phyloP scores from a whole-genome alignment of 2,888 invertebrate genomes.

The Agonopterix arenella region DNA sequence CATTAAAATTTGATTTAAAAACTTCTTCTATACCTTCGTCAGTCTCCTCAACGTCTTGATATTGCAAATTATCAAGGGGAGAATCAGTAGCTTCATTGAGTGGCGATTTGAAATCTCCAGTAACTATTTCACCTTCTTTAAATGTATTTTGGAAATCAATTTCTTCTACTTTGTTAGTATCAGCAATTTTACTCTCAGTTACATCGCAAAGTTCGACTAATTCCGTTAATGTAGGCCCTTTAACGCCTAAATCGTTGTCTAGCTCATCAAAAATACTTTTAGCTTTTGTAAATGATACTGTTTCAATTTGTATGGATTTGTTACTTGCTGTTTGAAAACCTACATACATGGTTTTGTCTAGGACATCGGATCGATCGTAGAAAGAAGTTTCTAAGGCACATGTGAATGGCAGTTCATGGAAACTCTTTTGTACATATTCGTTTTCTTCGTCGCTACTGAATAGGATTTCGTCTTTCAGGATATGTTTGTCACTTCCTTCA shows the following conservation, averaged over 20 bases:
- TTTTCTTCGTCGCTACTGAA: constrained; percentile 66
- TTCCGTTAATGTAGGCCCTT: constrained; percentile 29
- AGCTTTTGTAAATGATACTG: constrained; percentile 49
- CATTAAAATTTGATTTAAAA: no score
- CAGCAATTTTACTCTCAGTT: no score
- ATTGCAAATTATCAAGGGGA: no score
- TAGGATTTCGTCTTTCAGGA: constrained; percentile 48
- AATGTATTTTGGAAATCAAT: no score
- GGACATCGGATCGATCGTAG: constrained; percentile 30
- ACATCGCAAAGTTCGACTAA: constrained; percentile 32
- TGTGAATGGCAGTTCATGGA: constrained; percentile 47
- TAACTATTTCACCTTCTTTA: no score
- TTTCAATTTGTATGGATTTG: constrained; percentile 49
- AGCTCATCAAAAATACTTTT: constrained; percentile 36
- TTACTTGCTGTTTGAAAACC: constrained; percentile 65
- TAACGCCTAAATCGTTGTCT: constrained; percentile 10
- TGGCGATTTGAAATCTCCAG: no score
- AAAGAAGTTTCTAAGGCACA: constrained; percentile 49
- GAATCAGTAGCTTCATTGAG: no score
- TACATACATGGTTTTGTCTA: constrained; percentile 56
- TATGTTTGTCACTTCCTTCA: constrained; percentile 7
- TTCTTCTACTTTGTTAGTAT: no score
- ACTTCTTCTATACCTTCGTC: no score
- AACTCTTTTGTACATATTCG: constrained; percentile 26
- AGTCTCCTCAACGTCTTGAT: no score